phyloP scores from a whole-genome alignment of 2,113 vertebrate genomes.

The Dasyurus viverrinus region DNA sequence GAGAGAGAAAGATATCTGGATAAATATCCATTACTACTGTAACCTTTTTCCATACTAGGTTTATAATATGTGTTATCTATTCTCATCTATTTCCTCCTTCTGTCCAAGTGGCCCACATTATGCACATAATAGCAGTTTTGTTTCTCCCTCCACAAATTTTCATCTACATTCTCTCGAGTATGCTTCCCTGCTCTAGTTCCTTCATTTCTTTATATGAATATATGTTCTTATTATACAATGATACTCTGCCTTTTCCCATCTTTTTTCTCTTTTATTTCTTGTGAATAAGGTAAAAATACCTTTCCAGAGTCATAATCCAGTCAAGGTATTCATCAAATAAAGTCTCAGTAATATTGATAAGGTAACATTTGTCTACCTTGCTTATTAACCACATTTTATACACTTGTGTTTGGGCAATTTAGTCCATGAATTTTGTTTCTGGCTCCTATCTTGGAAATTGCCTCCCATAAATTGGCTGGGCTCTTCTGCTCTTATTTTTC shows the following conservation, averaged over 20 bases:
- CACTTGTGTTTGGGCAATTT: not conserved
- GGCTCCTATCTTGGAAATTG: not conserved
- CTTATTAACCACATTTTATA: not conserved
- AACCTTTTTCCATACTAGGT: not conserved
- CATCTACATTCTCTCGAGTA: not conserved
- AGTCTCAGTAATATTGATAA: not conserved
- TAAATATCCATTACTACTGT: not conserved
- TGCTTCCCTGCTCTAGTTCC: not conserved
- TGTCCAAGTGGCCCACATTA: not conserved
- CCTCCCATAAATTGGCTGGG: not conserved
- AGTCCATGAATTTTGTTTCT: not conserved
- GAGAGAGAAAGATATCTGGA: not conserved
- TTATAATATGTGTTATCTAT: not conserved
- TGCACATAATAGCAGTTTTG: not conserved
- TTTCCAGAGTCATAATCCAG: not conserved
- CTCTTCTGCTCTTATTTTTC: not conserved
- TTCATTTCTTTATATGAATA: not conserved
- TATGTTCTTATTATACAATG: not conserved
- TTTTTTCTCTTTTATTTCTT: not conserved
- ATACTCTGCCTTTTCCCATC: not conserved
- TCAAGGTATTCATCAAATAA: not conserved
- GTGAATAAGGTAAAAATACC: not conserved
- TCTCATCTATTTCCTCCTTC: not conserved
- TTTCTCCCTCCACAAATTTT: not conserved
- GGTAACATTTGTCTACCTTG: not conserved